Evolutionary conservation across 64 coral and sea anemone species (phyloP), one percentile per base, ranked within the genome.

Genomic region (Actinia equina): DNA sequence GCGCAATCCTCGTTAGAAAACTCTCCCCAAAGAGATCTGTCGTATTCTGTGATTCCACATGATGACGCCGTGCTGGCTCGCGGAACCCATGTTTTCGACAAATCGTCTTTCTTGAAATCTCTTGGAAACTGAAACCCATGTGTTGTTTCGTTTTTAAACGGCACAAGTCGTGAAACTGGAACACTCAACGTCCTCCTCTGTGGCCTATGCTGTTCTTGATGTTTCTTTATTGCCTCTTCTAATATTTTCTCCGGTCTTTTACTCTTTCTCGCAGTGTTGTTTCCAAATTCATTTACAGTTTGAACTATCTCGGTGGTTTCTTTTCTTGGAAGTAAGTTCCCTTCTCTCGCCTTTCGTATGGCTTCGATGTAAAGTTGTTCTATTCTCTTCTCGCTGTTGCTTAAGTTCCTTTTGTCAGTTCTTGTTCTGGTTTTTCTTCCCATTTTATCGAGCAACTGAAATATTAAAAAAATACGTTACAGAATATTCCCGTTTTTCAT

Each of bases 331-430:
- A 46, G 43, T 20, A 81, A n/a, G 4, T 41, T 22, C 44, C 83
- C 83, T 59, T 85, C 83, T 85, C 58, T 60, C 2, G 55, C 83
- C 8, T n/a, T 43, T 23, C 59, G 22, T 57, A 85, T 6, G 3
- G 83, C 59, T 62, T 85, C 59, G 43, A 17, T 42, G 26, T 85
- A 85, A 10, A 85, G 41, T 59, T 85, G 20, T 25, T 85, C 53
- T 17, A 85, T 62, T 7, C 41, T 85, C 17, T 85, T 85, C 13
- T 85, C 83, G 55, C 83, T 85, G 45, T 85, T 85, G 55, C 55
- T 85, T 74, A 65, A 65, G 10, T 65, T 80, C 30, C 19, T 82
- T 52, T 82, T 82, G 2, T 82, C 45, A 9, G 18, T 19, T 43
- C n/a, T n/a, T n/a, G n/a, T n/a, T 15, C 1, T 15, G 1, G 16